Conservation (phyloP, 2,113 vertebrate species). For the Aegotheles bennettii region DNA sequence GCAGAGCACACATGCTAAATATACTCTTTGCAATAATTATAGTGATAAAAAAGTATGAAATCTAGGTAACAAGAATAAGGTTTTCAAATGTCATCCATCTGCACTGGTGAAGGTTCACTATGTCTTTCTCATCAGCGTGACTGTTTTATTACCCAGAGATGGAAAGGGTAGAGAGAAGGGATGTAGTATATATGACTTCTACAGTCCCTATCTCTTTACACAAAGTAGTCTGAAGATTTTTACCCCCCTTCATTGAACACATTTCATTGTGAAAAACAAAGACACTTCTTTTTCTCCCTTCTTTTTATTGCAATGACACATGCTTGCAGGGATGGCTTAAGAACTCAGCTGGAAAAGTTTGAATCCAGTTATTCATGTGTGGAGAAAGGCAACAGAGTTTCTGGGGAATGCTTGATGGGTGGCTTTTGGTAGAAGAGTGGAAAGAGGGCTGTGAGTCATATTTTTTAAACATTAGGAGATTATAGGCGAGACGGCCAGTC, state of each 20-base stretch:
- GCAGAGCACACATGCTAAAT: not conserved
- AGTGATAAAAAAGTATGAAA: not conserved
- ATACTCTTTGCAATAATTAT: not conserved
- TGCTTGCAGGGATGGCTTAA: not conserved
- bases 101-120: not conserved
- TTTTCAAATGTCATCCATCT: not conserved
- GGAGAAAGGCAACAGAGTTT: not conserved
- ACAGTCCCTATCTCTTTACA: not conserved
- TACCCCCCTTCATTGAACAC: not conserved
- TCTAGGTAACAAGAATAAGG: not conserved
- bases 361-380: not conserved
- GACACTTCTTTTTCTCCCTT: not conserved
- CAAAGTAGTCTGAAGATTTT: not conserved
- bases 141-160: accelerated
- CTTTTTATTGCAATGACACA: not conserved
- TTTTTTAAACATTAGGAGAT: not conserved
- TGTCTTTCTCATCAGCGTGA: not conserved
- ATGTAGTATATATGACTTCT: not conserved
- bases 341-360: not conserved
- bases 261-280: not conserved
- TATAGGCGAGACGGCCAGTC: not conserved
- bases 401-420: not conserved
- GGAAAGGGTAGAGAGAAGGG: not conserved
- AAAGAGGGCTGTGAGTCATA: not conserved
- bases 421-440: not conserved